These are phyloP conservation scores for Mustela erminea DNA, from an alignment of 2,797 vertebrate genomes.

Conservation along the genomic window DNA sequence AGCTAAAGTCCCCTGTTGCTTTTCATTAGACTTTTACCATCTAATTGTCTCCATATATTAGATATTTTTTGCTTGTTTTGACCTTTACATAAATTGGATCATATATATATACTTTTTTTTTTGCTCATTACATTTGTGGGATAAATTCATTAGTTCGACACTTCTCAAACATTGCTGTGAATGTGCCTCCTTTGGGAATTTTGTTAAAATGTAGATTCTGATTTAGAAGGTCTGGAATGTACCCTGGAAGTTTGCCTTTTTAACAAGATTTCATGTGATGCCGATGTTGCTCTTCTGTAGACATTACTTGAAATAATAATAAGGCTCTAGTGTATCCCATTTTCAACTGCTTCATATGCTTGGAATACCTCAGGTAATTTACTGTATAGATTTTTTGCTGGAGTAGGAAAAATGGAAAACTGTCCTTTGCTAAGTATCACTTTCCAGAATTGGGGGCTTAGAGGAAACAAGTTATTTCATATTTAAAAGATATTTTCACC, in stretches of 20 bases:
- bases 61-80: neutral
- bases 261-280: neutral
- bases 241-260: neutral
- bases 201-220: conserved; percentile 26
- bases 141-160: neutral
- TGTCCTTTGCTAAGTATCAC: neutral
- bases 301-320: neutral
- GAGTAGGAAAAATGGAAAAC: neutral
- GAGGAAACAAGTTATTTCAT: conserved; percentile 17
- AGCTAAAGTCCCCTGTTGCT: neutral
- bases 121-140: neutral
- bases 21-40: conserved; percentile 36
- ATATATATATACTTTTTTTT: neutral
- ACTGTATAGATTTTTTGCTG: conserved; percentile 2
- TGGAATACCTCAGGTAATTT: neutral
- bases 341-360: conserved; percentile 21
- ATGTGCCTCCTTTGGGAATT: neutral
- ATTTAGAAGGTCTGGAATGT: neutral
- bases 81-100: neutral
- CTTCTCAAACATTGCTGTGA: neutral
- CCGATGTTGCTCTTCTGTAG: neutral
- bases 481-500: conserved; percentile 12
- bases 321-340: neutral
- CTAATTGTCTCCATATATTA: neutral
- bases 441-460: conserved; percentile 20